phyloP scores from a whole-genome alignment of 2,797 vertebrate genomes.

The Chloroceryle amazona region DNA sequence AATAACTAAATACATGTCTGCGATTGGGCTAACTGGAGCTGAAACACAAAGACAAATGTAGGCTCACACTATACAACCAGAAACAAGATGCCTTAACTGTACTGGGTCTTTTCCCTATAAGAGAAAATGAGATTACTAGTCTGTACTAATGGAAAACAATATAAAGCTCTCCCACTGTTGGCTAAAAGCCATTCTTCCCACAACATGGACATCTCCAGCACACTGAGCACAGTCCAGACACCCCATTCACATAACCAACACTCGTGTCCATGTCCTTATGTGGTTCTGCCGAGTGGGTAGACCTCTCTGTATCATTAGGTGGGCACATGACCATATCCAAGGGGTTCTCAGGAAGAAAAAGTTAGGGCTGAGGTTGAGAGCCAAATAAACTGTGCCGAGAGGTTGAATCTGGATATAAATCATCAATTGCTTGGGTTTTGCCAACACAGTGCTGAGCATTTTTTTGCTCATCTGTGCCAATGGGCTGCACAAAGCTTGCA shows the following conservation, averaged over 20 bases:
- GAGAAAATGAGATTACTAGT: neutral
- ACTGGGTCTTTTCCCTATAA: neutral
- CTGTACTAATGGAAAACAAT: neutral
- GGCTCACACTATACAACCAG: neutral
- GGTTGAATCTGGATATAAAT: neutral
- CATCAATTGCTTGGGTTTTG: neutral
- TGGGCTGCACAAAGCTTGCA: slow-evolving; percentile 1
- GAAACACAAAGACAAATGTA: neutral
- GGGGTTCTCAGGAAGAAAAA: neutral
- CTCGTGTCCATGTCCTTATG: accelerated
- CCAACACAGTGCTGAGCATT: neutral
- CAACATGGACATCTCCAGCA: neutral
- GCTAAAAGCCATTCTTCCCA: neutral
- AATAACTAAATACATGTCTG: neutral
- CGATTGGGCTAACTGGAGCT: neutral
- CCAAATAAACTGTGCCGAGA: neutral
- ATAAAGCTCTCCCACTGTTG: neutral
- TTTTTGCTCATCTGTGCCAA: neutral
- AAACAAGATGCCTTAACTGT: neutral
- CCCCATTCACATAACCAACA: neutral
- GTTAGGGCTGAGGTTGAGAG: neutral
- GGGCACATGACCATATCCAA: neutral
- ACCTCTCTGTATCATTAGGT: neutral
- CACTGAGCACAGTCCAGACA: neutral
- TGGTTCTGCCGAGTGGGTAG: neutral